phyloP scores from a whole-genome alignment of 37 sponge, comb jelly and placozoan genomes.

The Halisarca cf. caerulea region DNA sequence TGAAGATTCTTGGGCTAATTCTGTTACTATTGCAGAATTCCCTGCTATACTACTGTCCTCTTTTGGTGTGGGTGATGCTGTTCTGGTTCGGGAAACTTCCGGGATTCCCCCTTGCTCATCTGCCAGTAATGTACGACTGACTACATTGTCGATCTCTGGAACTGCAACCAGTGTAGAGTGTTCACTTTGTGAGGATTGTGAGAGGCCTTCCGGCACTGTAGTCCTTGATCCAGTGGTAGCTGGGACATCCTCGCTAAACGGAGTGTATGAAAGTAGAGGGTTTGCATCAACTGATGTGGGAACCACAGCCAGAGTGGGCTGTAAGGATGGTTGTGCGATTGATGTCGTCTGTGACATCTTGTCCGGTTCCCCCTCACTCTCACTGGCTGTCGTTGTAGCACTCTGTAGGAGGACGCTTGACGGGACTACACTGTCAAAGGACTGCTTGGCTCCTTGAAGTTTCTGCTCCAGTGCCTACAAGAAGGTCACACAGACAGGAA shows the following conservation, averaged over 20 bases:
- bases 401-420: slow-evolving; percentile 5
- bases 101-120: neutral
- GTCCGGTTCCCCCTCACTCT: slow-evolving; percentile 4
- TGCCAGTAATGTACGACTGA: neutral
- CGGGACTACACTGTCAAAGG: neutral
- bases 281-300: neutral
- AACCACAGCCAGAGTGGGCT: neutral
- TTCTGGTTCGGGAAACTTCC: neutral
- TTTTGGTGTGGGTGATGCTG: neutral
- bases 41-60: too few relatives aligned
- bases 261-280: slow-evolving; percentile 4
- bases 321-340: neutral
- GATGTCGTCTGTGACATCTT: neutral
- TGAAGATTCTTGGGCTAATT: neutral
- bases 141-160: neutral
- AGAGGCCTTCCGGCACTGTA: neutral
- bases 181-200: neutral
- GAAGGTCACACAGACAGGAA: neutral
- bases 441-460: slow-evolving; percentile 21
- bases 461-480: slow-evolving; percentile 13
- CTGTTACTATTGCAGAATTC: neutral
- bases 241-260: slow-evolving; percentile 2
- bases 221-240: neutral
- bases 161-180: neutral
- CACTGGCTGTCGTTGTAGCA: slow-evolving; percentile 3